Base-by-base conservation (phyloP, 2,888 invertebrate species). In the Ectobius pallidus region DNA sequence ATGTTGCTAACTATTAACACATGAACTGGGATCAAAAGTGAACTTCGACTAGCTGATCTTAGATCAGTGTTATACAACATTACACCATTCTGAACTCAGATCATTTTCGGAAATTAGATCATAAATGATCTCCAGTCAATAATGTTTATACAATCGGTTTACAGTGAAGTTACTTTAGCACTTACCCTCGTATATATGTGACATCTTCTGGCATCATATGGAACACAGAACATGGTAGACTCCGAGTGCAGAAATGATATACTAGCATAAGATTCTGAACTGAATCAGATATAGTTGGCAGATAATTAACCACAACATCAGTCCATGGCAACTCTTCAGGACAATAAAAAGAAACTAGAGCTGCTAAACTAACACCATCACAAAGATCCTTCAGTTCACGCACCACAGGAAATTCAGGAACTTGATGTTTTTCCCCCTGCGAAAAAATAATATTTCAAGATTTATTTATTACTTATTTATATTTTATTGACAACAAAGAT, bases 151-250 rank as follows among this genome's bases (percentile, higher is more conserved):
- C n/a, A n/a, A n/a, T n/a, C n/a, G n/a, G n/a, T n/a, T n/a, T n/a
- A n/a, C n/a, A n/a, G n/a, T n/a, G n/a, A n/a, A n/a, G n/a, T n/a
- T n/a, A n/a, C n/a, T n/a, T n/a, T n/a, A n/a, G n/a, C n/a, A n/a
- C 85, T 83, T 81, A 93, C 92, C 95, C 94, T 83, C 95, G 89
- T 90, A 96, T 93, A 81, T 96, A 97, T 46, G 96, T 93, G 78
- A 97, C 91, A 83, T 98, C 97, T 83, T 97, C 97, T n/a, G 95
- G 94, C 84, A 92, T 90, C 89, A 97, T 92, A 84, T 96, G 96
- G 87, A 96, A 96, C 82, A 95, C 92, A 80, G 93, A 90, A 82
- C 92, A 91, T 79, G 96, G 95, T 83, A 97, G 88, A 83, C 92
- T 90, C 80, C 90, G 89, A 80, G 89, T 87, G 82, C 96, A 96